These are phyloP conservation scores for Pelecanus crispus DNA, from an alignment of 2,113 vertebrate species.

Conservation along the genomic window DNA sequence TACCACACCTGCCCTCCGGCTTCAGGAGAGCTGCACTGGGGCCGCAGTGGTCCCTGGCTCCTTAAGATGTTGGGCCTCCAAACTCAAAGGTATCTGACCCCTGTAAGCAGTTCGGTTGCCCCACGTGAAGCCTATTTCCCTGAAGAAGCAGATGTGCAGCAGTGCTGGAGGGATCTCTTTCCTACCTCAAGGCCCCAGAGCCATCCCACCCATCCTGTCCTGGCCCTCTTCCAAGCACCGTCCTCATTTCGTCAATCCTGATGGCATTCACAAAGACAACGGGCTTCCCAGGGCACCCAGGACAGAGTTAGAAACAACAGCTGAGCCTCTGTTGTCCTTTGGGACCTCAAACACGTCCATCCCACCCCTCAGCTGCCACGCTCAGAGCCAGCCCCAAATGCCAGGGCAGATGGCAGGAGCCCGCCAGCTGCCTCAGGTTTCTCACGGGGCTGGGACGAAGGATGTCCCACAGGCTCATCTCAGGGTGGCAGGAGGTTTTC, in stretches of 20 bases:
- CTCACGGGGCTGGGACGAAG: background rate
- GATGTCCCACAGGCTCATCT: background rate
- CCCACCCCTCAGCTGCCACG: background rate
- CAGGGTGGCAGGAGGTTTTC: background rate
- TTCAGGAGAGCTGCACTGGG: no score
- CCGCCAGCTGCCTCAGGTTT: background rate
- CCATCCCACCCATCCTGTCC: background rate
- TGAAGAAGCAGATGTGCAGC: background rate
- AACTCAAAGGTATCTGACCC: background rate
- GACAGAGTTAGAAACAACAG: conserved; percentile 53
- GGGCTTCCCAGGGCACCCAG: background rate
- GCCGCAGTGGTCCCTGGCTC: background rate
- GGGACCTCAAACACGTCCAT: background rate
- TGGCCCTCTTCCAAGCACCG: background rate
- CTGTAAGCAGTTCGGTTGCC: background rate
- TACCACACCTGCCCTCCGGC: background rate
- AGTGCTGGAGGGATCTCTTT: background rate
- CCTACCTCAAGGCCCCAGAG: background rate
- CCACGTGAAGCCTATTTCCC: background rate
- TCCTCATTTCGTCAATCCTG: accelerated
- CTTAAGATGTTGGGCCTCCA: background rate
- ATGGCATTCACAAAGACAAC: conserved; percentile 15
- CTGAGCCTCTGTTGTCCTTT: conserved; percentile 25
- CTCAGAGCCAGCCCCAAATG: background rate
- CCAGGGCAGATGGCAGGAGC: background rate